Conservation (phyloP, 2,888 invertebrate genomes). For the Chironomus riparius region DNA sequence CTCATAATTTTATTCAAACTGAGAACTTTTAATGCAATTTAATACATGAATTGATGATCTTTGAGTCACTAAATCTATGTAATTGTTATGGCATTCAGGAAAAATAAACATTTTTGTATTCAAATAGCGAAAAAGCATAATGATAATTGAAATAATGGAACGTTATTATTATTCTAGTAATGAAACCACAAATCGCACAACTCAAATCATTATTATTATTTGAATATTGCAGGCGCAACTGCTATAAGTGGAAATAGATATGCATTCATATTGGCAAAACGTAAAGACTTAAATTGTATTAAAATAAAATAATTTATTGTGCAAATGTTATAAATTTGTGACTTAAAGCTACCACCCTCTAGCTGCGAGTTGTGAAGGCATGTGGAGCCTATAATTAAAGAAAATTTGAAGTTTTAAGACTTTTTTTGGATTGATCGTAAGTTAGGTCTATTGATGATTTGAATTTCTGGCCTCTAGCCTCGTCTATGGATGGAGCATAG, state of each 20-base stretch:
- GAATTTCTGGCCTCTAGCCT: too few species aligned
- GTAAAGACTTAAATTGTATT: too few species aligned
- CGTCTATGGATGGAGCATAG: too few species aligned
- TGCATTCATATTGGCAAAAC: too few species aligned
- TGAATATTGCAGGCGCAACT: background rate
- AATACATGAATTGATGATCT: background rate
- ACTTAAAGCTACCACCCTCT: background rate
- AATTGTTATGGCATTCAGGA: conserved; percentile 18
- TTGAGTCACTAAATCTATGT: background rate
- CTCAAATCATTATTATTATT: background rate
- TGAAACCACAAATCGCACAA: conserved; percentile 15
- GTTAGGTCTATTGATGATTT: too few species aligned
- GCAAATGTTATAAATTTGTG: background rate
- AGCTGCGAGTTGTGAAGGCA: too few species aligned
- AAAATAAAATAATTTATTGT: background rate
- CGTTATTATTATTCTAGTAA: conserved; percentile 13
- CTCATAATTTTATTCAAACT: background rate
- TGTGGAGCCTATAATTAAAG: too few species aligned
- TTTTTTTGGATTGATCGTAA: too few species aligned
- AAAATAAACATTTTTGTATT: background rate
- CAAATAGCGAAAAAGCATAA: background rate
- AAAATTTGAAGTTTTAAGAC: too few species aligned
- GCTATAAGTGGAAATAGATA: too few species aligned
- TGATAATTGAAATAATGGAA: conserved; percentile 20
- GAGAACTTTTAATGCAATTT: background rate